phyloP scores from a whole-genome alignment of 2,888 invertebrate genomes.

The Capitulum mitella region DNA sequence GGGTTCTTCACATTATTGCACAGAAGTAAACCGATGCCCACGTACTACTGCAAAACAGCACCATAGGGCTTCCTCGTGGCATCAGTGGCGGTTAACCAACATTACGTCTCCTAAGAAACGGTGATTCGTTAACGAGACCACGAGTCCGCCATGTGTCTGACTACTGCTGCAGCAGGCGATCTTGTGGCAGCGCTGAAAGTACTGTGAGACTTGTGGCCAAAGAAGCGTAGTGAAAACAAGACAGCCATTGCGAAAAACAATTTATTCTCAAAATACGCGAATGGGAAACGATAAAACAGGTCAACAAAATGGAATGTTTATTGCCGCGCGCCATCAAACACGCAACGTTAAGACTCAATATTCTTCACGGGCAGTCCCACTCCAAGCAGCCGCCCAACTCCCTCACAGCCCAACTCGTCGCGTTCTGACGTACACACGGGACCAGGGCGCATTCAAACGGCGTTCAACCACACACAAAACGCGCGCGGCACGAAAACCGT shows the following conservation, averaged over 20 bases:
- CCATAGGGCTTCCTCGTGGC: too few species aligned
- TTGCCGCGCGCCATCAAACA: not conserved
- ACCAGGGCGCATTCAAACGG: not conserved
- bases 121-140: too few species aligned
- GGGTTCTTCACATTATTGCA: too few species aligned
- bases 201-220: too few species aligned
- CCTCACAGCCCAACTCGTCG: not conserved
- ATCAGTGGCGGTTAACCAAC: too few species aligned
- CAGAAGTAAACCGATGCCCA: too few species aligned
- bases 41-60: too few species aligned
- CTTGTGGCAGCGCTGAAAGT: too few species aligned
- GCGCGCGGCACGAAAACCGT: not conserved
- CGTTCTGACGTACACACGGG: not conserved
- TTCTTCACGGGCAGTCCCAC: not conserved
- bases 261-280: not conserved
- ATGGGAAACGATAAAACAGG: not conserved
- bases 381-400: not conserved
- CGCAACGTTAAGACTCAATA: not conserved
- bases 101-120: too few species aligned
- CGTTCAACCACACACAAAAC: not conserved
- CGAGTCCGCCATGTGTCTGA: too few species aligned
- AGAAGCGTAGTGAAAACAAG: too few species aligned
- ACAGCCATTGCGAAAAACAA: not conserved
- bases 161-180: too few species aligned
- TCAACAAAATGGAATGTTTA: conserved; percentile 16